Percentiles rank a stretch among this genome's conserved stretches.
phyloP scores from a whole-genome alignment of 2,797 vertebrate species.

The Poeciliopsis paucimaculata region DNA sequence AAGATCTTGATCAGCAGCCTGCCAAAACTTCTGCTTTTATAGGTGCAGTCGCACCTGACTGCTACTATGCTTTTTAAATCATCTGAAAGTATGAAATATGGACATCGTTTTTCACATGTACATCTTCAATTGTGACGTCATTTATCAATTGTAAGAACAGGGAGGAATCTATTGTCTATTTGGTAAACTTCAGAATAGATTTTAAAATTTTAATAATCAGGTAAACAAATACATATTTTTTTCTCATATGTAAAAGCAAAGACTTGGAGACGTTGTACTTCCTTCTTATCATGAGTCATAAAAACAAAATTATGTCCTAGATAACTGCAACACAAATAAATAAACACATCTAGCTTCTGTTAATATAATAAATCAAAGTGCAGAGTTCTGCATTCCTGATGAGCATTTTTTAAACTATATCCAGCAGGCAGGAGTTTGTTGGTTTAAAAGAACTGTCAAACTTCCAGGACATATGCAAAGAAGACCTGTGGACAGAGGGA shows the following conservation, averaged over 20 bases:
- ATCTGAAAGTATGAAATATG: neutral
- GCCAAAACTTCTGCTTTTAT: neutral
- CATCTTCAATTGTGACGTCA: neutral
- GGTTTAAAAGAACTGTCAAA: neutral
- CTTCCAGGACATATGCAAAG: neutral
- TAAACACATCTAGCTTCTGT: constrained; percentile 1
- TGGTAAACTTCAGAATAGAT: neutral
- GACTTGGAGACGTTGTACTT: neutral
- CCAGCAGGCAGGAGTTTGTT: neutral
- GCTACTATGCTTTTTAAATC: neutral
- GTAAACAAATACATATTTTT: neutral
- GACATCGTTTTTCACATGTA: neutral
- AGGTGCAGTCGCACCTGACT: neutral
- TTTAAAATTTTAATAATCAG: neutral
- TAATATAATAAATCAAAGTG: constrained; percentile 20
- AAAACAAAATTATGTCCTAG: neutral
- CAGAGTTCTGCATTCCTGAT: neutral
- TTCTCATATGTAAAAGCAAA: neutral
- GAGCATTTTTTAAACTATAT: neutral
- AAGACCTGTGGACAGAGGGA: constrained; percentile 27
- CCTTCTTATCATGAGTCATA: neutral
- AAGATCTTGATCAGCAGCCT: neutral
- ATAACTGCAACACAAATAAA: neutral
- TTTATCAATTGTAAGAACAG: neutral
- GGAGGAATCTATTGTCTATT: neutral